These are phyloP conservation scores for Pseudocheirus occidentalis DNA, from an alignment of 2,797 vertebrate species.

Conservation along the genomic window DNA sequence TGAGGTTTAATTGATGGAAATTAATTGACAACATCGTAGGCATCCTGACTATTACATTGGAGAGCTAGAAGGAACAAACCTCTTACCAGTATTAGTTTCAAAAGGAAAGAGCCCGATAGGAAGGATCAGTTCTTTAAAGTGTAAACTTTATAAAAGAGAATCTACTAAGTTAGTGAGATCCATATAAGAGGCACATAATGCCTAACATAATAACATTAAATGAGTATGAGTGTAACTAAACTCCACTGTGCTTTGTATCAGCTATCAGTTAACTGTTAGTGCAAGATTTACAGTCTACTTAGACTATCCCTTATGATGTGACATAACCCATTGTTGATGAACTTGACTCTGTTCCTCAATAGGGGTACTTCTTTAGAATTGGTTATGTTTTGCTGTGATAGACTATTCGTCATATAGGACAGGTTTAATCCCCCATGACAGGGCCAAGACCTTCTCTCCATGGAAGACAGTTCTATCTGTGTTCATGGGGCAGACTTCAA, in stretches of 20 bases:
- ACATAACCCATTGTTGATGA: neutral
- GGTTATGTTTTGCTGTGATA: neutral
- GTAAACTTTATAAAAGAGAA: neutral
- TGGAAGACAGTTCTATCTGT: neutral
- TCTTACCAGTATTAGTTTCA: neutral
- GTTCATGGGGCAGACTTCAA: neutral
- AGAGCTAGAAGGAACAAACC: neutral
- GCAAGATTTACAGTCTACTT: neutral
- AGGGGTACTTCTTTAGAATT: neutral
- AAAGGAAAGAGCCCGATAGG: neutral
- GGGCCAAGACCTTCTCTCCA: neutral
- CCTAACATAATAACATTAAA: neutral
- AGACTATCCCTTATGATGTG: neutral
- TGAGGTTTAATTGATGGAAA: neutral
- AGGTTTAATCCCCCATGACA: neutral
- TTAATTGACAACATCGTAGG: neutral
- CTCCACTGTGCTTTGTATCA: neutral
- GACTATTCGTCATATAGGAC: neutral
- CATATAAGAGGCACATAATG: neutral
- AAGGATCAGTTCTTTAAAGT: neutral
- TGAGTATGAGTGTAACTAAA: neutral
- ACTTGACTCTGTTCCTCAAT: neutral
- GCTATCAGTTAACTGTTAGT: neutral
- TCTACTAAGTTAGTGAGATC: neutral
- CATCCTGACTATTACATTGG: neutral